Evolutionary conservation across 2,113 vertebrate species (phyloP).

Genomic region (Syngnathus floridae): DNA sequence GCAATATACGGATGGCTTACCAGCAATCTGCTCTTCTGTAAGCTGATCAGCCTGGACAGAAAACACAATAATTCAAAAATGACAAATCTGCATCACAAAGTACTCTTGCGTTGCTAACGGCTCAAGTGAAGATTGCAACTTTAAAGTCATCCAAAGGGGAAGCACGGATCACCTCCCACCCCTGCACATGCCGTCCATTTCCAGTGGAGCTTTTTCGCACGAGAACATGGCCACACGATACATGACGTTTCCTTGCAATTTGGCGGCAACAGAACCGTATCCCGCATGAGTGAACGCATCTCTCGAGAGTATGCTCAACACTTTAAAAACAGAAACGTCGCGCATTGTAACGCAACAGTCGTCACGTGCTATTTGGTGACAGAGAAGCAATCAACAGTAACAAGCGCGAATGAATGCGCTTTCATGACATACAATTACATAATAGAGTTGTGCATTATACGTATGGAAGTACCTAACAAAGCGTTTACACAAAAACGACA

Average conservation of each 20-base stretch:
- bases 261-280: not conserved
- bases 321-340: not conserved
- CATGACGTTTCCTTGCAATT: not conserved
- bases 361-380: not conserved
- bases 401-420: not conserved
- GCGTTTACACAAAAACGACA: not conserved
- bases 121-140: not conserved
- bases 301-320: not conserved
- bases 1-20: slow-evolving; percentile 72
- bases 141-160: not conserved
- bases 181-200: not conserved
- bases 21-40: slow-evolving; percentile 99
- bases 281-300: not conserved
- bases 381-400: not conserved
- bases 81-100: not conserved
- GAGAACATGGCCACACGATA: not conserved
- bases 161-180: not conserved
- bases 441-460: not conserved
- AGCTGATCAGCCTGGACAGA: slow-evolving; percentile 90
- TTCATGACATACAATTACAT: not conserved
- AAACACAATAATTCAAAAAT: slow-evolving; percentile 1
- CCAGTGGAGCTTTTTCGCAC: not conserved
- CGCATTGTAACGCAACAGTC: not conserved
- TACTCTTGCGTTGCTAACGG: not conserved
- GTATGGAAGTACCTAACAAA: too few species aligned